Evolutionary conservation across 2,888 invertebrate species (phyloP), one percentile per base, ranked within the genome.

Genomic region (Clepsis dumicolana): DNA sequence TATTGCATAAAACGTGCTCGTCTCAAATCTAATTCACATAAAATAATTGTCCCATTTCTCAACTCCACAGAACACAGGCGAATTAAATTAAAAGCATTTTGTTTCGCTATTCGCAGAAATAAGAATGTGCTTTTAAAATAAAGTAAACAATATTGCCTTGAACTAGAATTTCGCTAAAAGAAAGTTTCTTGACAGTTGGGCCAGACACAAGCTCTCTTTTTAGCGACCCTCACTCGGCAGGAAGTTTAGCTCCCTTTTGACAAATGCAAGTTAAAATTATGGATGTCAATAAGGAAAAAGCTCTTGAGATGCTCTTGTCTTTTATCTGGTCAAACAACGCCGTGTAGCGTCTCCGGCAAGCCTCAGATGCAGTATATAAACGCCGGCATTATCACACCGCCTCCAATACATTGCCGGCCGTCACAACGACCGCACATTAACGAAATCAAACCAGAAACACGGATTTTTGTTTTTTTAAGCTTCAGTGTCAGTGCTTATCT

Each of bases 371-470:
- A 77, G 81, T 93, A 93, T 93, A 93, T 88, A 93, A 91, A 82
- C 84, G 79, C 80, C 79, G 77, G 78, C 83, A 80, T 85, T 88
- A 88, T 88, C 89, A 87, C 77, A 79, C 84, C 77, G 80, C 81
- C 81, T 85, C 86, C 91, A 93, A 91, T 93, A 89, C 89, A 88
- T 90, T 85, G 89, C 88, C 84, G 86, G 80, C 89, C 80, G 89
- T 87, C 90, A 84, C 81, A 84, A 82, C 87, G 90, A 80, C 81
- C 89, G 85, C 88, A 90, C 87, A 87, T 82, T 74, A 75, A 77
- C 76, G 78, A 77, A 77, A 80, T 78, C 71, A 81, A 80, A 78
- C 75, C 82, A 79, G 69, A 76, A 59, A 68, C 68, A 64, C 68
- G 68, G 68, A 68, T 44, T 68, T 53, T 67, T 50, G 66, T 80